A percentile compares a stretch with the other conserved stretches of the same genome.
These are phyloP conservation scores for Scylla paramamosain DNA, from an alignment of 1,140 invertebrate genomes.

Conservation along the genomic window DNA sequence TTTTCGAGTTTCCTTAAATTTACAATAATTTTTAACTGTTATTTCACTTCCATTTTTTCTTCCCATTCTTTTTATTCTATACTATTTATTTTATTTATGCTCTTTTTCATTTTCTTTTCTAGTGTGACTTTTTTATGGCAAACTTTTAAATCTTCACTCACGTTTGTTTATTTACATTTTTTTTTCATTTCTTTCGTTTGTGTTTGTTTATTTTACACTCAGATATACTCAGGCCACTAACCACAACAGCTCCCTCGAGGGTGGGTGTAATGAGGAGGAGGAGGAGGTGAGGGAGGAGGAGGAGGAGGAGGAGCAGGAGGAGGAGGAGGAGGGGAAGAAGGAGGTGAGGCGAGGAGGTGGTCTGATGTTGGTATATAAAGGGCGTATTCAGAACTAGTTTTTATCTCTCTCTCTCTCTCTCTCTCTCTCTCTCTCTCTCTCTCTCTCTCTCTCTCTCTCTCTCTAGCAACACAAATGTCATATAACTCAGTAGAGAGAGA, in stretches of 20 bases:
- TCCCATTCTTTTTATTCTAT: neutral
- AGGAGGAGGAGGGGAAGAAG: neutral
- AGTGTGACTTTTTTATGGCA: too few species aligned
- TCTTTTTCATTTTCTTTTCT: neutral
- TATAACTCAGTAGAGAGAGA: slow-evolving; percentile 27
- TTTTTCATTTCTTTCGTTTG: neutral
- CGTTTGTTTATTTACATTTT: neutral
- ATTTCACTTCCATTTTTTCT: neutral
- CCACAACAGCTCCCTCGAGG: neutral
- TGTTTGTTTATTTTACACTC: neutral
- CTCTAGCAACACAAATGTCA: neutral
- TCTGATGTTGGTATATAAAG: neutral
- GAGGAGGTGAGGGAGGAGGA: neutral
- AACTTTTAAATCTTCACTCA: too few species aligned
- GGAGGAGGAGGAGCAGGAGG: neutral
- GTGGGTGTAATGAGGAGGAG: neutral
- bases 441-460: neutral
- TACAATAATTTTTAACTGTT: too few species aligned
- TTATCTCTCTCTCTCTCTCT: neutral
- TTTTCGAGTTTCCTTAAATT: too few species aligned
- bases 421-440: neutral
- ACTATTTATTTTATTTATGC: neutral
- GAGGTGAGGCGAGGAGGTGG: neutral
- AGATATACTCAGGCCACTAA: neutral
- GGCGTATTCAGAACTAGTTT: neutral